Conservation (phyloP, 64 coral and sea anemone genomes). For the Stichodactyla mertensii region DNA sequence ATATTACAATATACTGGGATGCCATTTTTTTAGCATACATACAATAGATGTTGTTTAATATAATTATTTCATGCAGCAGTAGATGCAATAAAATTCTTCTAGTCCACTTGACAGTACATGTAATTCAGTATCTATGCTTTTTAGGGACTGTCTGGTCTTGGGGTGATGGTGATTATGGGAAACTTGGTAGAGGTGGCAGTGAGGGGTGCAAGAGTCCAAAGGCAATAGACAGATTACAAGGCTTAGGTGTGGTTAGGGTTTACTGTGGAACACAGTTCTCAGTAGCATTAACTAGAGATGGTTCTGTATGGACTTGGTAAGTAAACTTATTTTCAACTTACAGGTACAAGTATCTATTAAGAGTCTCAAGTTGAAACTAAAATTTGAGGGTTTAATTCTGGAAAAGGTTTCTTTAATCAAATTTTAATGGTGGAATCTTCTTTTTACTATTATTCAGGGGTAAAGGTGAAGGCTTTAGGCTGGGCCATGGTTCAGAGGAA, state of each 20-base stretch:
- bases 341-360: background rate
- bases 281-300: constrained; percentile 79
- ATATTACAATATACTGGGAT: too few relatives aligned
- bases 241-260: constrained; percentile 58
- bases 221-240: constrained; percentile 72
- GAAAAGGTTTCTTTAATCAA: too few relatives aligned
- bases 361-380: too few relatives aligned
- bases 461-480: constrained; percentile 90
- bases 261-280: constrained; percentile 95
- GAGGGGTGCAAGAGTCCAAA: constrained; percentile 88
- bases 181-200: constrained; percentile 92
- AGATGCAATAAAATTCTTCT: too few relatives aligned
- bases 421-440: background rate
- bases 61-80: too few relatives aligned
- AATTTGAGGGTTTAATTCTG: too few relatives aligned
- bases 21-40: too few relatives aligned
- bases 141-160: constrained; percentile 98
- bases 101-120: too few relatives aligned
- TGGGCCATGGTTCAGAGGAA: constrained; percentile 90
- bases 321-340: background rate
- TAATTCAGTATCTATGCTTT: background rate
- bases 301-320: constrained; percentile 88
- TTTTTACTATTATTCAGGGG: constrained; percentile 55
- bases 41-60: too few relatives aligned
- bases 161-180: constrained; percentile 99